Evolutionary conservation across 2,797 vertebrate species (phyloP).

Genomic region (Bovichtus variegatus): DNA sequence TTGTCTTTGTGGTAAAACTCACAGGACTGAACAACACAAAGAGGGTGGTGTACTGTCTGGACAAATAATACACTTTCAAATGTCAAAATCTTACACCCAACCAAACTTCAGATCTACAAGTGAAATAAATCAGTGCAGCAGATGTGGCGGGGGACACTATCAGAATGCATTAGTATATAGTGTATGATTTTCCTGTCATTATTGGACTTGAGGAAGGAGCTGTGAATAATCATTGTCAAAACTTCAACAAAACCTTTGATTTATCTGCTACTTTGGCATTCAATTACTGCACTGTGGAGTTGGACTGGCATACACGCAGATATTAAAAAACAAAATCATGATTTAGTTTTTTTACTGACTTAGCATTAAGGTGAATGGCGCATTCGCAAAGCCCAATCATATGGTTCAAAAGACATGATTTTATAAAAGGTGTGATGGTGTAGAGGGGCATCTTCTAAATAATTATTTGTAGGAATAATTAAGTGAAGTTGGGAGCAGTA

Average conservation of each 20-base stretch:
- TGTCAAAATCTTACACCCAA: conserved; percentile 63
- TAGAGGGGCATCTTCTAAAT: background rate
- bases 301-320: background rate
- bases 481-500: conserved; percentile 30
- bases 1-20: conserved; percentile 53
- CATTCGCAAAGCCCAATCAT: background rate
- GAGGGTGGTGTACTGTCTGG: conserved; percentile 36
- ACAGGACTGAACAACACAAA: conserved; percentile 47
- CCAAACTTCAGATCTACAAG: conserved; percentile 6
- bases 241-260: conserved; percentile 17
- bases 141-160: background rate
- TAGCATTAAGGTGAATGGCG: background rate
- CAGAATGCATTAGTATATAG: conserved; percentile 30
- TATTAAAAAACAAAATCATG: background rate
- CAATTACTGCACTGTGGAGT: background rate
- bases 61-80: conserved; percentile 77
- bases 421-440: background rate
- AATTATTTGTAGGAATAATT: background rate
- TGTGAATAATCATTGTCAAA: conserved; percentile 36
- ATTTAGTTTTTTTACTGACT: background rate
- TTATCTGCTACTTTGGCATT: conserved; percentile 20
- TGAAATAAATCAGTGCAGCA: conserved; percentile 20
- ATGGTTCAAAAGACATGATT: background rate
- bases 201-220: conserved; percentile 1
- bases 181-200: conserved; percentile 49